These are phyloP conservation scores for Toxotes chatareus DNA, from an alignment of 2,113 vertebrate species.

Conservation along the genomic window DNA sequence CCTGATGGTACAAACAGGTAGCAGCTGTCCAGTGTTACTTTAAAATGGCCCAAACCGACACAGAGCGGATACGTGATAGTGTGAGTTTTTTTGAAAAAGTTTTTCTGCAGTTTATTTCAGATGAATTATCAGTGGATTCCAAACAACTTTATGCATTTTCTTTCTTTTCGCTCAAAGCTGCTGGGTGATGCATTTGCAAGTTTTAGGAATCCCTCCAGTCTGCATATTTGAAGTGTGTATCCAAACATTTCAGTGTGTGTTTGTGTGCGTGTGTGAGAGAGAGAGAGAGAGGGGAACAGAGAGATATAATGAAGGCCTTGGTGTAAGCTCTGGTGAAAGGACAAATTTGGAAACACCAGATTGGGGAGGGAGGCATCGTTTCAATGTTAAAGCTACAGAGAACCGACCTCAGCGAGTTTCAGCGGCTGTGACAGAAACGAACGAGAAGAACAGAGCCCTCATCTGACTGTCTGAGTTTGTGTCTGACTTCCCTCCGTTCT, in stretches of 20 bases:
- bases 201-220: constrained; percentile 60
- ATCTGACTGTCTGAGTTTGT: constrained; percentile 21
- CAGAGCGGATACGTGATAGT: no score
- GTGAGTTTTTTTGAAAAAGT: neutral
- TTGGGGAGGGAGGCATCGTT: constrained; percentile 66
- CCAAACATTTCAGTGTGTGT: constrained; percentile 24
- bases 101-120: constrained; percentile 1
- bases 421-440: constrained; percentile 36
- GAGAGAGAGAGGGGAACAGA: constrained; percentile 24
- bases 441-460: constrained; percentile 59
- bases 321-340: constrained; percentile 74
- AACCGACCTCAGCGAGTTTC: constrained; percentile 38
- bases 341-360: constrained; percentile 79
- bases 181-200: constrained; percentile 53
- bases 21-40: neutral
- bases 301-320: constrained; percentile 80
- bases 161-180: constrained; percentile 6
- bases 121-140: neutral
- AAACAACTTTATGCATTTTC: neutral
- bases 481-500: constrained; percentile 29
- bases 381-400: constrained; percentile 57
- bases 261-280: constrained; percentile 32
- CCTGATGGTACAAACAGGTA: neutral
- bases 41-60: neutral
- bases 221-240: constrained; percentile 60